These are phyloP conservation scores for Ranitomeya imitator DNA, from an alignment of 2,113 vertebrate genomes.

Conservation along the genomic window DNA sequence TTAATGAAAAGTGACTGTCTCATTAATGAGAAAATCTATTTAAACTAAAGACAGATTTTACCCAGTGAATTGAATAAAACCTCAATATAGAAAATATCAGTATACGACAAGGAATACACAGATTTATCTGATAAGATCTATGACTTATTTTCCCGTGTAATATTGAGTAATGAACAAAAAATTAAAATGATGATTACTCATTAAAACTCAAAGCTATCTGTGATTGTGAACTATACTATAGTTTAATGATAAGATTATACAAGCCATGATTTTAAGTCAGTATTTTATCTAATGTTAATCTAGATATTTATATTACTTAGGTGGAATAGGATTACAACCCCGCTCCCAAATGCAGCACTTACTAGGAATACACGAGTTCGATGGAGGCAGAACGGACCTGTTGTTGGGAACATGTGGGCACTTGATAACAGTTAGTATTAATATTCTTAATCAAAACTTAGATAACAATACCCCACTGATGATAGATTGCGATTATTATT, in stretches of 20 bases:
- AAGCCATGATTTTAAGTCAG: background rate
- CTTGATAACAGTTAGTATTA: constrained; percentile 89
- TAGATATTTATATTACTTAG: constrained; percentile 67
- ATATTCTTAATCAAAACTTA: background rate
- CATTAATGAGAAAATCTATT: too few relatives aligned
- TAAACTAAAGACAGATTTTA: too few relatives aligned
- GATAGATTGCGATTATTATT: background rate
- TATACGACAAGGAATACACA: too few relatives aligned
- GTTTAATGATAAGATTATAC: background rate
- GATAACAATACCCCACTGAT: background rate
- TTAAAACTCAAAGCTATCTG: background rate
- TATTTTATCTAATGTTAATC: background rate
- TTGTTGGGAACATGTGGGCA: constrained; percentile 93
- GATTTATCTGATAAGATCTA: too few relatives aligned
- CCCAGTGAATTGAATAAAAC: too few relatives aligned
- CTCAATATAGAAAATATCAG: too few relatives aligned
- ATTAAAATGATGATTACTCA: too few relatives aligned
- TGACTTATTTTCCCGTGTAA: too few relatives aligned
- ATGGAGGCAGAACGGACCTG: constrained; percentile 88
- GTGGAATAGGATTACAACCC: constrained; percentile 94
- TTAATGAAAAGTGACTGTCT: too few relatives aligned
- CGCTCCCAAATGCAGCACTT: constrained; percentile 90
- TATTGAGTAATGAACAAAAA: too few relatives aligned
- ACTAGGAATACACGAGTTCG: constrained; percentile 89
- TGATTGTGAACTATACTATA: background rate